A percentile compares a stretch with the other conserved stretches of the same genome.
Evolutionary conservation across 1,140 invertebrate species (phyloP).

Genomic region (Danaus plexippus): DNA sequence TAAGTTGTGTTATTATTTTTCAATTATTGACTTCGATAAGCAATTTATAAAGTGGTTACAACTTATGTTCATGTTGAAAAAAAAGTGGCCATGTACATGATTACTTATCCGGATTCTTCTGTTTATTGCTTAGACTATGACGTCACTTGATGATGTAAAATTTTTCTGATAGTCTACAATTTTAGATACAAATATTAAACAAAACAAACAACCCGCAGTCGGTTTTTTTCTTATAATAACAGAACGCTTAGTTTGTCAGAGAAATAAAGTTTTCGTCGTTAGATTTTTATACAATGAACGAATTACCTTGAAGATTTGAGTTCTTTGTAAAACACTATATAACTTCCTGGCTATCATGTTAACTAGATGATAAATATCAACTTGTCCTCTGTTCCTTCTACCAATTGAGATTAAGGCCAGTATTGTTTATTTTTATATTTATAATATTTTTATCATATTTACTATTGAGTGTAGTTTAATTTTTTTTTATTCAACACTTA

Average conservation of each 20-base stretch:
- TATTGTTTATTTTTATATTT: slow-evolving; percentile 9
- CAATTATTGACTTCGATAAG: too few species aligned
- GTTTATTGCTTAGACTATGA: slow-evolving; percentile 39
- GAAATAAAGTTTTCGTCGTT: slow-evolving; percentile 6
- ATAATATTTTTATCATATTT: too few species aligned
- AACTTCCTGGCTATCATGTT: slow-evolving; percentile 58
- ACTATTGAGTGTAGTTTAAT: too few species aligned
- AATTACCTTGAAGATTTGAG: slow-evolving; percentile 44
- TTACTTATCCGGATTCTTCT: slow-evolving; percentile 62
- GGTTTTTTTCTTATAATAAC: too few species aligned
- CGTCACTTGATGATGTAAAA: slow-evolving; percentile 50
- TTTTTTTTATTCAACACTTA: too few species aligned
- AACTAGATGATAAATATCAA: slow-evolving; percentile 53
- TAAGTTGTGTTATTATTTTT: too few species aligned
- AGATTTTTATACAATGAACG: slow-evolving; percentile 31
- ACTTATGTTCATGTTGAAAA: slow-evolving; percentile 20
- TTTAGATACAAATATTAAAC: slow-evolving; percentile 5
- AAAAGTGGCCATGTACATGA: slow-evolving; percentile 62
- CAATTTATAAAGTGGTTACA: too few species aligned
- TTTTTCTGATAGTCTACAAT: slow-evolving; percentile 37
- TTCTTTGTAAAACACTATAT: slow-evolving; percentile 39
- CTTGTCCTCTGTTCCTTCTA: slow-evolving; percentile 35
- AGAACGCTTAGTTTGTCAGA: neutral
- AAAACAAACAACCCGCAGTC: slow-evolving; percentile 1
- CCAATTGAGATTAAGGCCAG: slow-evolving; percentile 52